Percentiles rank a stretch among this genome's conserved stretches.
Conservation (phyloP, 2,888 invertebrate species). For the Zootermopsis nevadensis region DNA sequence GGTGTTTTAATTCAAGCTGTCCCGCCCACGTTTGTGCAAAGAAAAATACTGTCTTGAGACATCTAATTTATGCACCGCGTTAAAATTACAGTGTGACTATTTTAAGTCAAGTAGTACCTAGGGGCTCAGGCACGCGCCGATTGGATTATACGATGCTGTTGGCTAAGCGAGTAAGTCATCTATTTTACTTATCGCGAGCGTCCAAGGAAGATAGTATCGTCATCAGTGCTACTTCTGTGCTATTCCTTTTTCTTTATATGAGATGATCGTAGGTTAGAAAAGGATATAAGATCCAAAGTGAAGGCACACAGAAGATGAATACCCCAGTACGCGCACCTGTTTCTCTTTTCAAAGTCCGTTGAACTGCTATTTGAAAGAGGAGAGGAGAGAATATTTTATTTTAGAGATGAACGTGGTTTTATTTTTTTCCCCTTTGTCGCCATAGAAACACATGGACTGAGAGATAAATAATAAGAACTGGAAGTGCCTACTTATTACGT, state of each 20-base stretch:
- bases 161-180: conserved; percentile 37
- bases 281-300: too few species aligned
- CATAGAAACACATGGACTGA: neutral
- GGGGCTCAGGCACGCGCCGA: neutral
- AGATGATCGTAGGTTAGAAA: neutral
- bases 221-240: neutral
- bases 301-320: neutral
- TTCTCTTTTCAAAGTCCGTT: conserved; percentile 28
- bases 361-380: neutral
- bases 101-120: conserved; percentile 9
- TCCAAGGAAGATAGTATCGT: conserved; percentile 31
- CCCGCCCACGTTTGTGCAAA: neutral
- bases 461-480: neutral
- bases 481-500: neutral
- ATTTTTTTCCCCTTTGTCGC: neutral
- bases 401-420: neutral
- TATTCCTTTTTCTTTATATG: neutral
- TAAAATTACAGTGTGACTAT: conserved; percentile 6
- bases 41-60: neutral
- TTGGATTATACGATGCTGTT: conserved; percentile 4
- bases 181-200: conserved; percentile 29
- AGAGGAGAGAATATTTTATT: neutral
- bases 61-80: conserved; percentile 21
- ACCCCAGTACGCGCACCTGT: neutral
- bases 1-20: neutral